phyloP scores from a whole-genome alignment of 2,888 invertebrate genomes.

The Drosophila hamatofila region DNA sequence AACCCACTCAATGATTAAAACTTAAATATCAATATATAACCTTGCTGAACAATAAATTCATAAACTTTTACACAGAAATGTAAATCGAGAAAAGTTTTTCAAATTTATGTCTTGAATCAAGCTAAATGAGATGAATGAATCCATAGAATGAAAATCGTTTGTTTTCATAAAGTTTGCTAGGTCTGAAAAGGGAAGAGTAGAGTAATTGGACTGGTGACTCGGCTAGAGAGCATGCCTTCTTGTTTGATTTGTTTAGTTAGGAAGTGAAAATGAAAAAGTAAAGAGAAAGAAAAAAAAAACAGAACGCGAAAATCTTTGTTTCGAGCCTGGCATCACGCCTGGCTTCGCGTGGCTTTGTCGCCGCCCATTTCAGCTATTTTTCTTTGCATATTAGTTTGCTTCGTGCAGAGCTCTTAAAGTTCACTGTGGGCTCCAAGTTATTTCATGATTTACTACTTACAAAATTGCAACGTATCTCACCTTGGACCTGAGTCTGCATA shows the following conservation, averaged over 20 bases:
- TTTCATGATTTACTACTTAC: neutral
- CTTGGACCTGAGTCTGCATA: neutral
- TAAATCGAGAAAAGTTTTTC: neutral
- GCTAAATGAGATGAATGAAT: slow-evolving; percentile 5
- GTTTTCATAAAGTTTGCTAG: neutral
- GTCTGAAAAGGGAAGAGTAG: neutral
- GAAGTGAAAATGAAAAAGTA: neutral
- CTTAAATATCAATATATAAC: neutral
- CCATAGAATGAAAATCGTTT: neutral
- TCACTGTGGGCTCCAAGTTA: slow-evolving; percentile 1
- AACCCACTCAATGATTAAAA: neutral
- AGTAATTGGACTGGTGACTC: slow-evolving; percentile 3
- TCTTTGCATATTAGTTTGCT: slow-evolving; percentile 14
- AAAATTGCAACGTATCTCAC: neutral
- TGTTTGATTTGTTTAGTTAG: slow-evolving; percentile 6
- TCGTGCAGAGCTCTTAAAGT: slow-evolving; percentile 3
- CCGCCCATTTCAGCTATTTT: neutral
- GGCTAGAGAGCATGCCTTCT: neutral
- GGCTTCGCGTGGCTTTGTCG: slow-evolving; percentile 5
- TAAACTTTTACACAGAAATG: neutral
- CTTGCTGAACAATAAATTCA: neutral
- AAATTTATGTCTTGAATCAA: too few species aligned
- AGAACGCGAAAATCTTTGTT: slow-evolving; percentile 2
- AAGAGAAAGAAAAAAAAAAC: neutral
- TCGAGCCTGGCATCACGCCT: neutral